Evolutionary conservation across 1,140 invertebrate species (phyloP), one percentile per base, ranked within the genome.

Genomic region (Steinernema khuongi): DNA sequence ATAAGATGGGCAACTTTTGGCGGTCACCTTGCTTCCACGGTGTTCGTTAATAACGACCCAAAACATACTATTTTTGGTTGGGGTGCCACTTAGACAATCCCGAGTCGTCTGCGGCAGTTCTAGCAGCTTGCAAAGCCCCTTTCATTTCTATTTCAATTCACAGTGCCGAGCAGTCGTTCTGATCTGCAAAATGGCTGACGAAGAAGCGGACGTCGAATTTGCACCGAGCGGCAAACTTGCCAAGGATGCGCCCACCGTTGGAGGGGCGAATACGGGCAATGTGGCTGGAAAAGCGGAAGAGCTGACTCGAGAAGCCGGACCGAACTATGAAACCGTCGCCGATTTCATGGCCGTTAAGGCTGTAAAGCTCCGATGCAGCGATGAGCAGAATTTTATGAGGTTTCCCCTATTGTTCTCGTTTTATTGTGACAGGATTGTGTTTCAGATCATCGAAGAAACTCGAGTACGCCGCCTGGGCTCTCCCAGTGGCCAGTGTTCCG

Each of bases 1-100:
- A 60, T 17, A 7, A 60, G 50, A n/a, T 60, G 50, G 50, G 50
- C 50, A 60, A 60, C 50, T 60, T 60, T 60, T 60, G 50, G 19
- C 50, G 50, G 22, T 22, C 50, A 60, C 50, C 50, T 60, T 22
- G 22, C 11, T 22, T 60, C 7, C 26, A 60, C 50, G 50, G 50
- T 22, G 50, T 14, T 11, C 19, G 50, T 60, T 60, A 14, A 60
- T 60, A 7, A 17, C 19, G 50, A 17, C 50, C 50, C 50, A 22
- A 60, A 22, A 60, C 50, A 60, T 22, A n/a, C n/a, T n/a, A n/a
- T n/a, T n/a, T n/a, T n/a, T n/a, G n/a, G n/a, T n/a, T n/a, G n/a
- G n/a, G n/a, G n/a, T n/a, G n/a, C n/a, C n/a, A n/a, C n/a, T n/a
- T n/a, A n/a, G n/a, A n/a, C n/a, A n/a, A n/a, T n/a, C n/a, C n/a